These are phyloP conservation scores for Vandiemenella viatica DNA, from an alignment of 2,888 invertebrate species.

Conservation along the genomic window DNA sequence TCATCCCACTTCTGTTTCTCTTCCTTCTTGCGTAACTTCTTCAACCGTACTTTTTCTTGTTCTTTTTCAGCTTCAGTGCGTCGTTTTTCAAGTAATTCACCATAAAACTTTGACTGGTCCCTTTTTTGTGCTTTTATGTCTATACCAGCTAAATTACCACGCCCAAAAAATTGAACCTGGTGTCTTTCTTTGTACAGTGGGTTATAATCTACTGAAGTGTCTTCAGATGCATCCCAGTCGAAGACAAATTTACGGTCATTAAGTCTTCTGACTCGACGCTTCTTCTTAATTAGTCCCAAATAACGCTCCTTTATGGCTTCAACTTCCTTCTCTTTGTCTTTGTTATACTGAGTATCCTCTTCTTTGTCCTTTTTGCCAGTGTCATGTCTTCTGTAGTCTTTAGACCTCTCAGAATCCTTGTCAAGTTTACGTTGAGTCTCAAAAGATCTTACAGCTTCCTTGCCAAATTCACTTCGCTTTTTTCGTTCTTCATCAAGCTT, in stretches of 20 bases:
- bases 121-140: slow-evolving; percentile 92
- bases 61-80: slow-evolving; percentile 93
- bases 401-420: slow-evolving; percentile 21
- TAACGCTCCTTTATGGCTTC: slow-evolving; percentile 94
- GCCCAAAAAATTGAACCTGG: slow-evolving; percentile 93
- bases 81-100: slow-evolving; percentile 83
- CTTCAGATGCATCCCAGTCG: slow-evolving; percentile 99
- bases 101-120: slow-evolving; percentile 94
- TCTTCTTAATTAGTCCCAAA: slow-evolving; percentile 83
- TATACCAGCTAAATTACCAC: slow-evolving; percentile 95
- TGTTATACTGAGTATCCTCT: slow-evolving; percentile 27
- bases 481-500: slow-evolving; percentile 52
- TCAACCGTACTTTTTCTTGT: slow-evolving; percentile 83
- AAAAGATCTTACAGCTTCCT: slow-evolving; percentile 20
- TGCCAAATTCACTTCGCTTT: slow-evolving; percentile 38
- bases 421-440: slow-evolving; percentile 17
- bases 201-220: slow-evolving; percentile 96
- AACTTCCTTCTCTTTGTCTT: slow-evolving; percentile 82
- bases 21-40: slow-evolving; percentile 86
- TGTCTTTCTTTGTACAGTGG: slow-evolving; percentile 90
- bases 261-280: slow-evolving; percentile 75
- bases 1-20: slow-evolving; percentile 99
- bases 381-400: slow-evolving; percentile 14
- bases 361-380: slow-evolving; percentile 3
- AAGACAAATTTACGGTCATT: slow-evolving; percentile 99